phyloP scores from a whole-genome alignment of 1,140 invertebrate species.

The Lasioglossum baleicum region DNA sequence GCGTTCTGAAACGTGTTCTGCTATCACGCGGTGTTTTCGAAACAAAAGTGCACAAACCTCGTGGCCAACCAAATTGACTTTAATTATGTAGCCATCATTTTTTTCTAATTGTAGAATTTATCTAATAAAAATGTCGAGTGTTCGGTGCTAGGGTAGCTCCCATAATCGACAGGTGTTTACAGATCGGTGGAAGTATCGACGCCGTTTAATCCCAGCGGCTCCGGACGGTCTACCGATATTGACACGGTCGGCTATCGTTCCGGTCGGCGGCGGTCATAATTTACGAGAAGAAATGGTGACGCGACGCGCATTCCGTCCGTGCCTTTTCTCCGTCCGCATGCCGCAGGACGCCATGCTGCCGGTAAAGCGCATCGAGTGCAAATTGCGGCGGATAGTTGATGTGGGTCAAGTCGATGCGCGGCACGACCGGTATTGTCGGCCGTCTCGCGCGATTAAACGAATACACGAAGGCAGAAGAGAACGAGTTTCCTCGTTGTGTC shows the following conservation, averaged over 20 bases:
- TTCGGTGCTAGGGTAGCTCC: not conserved
- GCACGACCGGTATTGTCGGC: conserved; percentile 29
- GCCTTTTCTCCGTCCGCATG: conserved; percentile 17
- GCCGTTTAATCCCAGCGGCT: not conserved
- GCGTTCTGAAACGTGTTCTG: too few relatives aligned
- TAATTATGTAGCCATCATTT: too few relatives aligned
- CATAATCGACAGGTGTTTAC: not conserved
- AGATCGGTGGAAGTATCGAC: not conserved
- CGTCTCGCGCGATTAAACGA: conserved; percentile 57
- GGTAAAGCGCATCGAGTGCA: conserved; percentile 49
- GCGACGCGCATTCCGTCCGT: conserved; percentile 6
- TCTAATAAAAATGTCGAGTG: too few relatives aligned
- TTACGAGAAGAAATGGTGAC: conserved; percentile 2
- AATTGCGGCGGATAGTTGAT: conserved; percentile 59
- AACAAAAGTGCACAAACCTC: too few relatives aligned
- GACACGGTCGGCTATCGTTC: not conserved
- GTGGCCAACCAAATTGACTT: too few relatives aligned
- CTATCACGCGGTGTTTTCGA: too few relatives aligned
- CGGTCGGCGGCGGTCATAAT: not conserved
- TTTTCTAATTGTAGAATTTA: too few relatives aligned
- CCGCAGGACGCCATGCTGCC: conserved; percentile 4
- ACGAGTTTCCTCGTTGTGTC: not conserved
- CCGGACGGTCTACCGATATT: not conserved
- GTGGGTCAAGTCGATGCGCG: conserved; percentile 54
- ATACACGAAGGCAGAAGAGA: conserved; percentile 21